phyloP scores from a whole-genome alignment of 64 coral and sea anemone species.

The Trachythela sp. region DNA sequence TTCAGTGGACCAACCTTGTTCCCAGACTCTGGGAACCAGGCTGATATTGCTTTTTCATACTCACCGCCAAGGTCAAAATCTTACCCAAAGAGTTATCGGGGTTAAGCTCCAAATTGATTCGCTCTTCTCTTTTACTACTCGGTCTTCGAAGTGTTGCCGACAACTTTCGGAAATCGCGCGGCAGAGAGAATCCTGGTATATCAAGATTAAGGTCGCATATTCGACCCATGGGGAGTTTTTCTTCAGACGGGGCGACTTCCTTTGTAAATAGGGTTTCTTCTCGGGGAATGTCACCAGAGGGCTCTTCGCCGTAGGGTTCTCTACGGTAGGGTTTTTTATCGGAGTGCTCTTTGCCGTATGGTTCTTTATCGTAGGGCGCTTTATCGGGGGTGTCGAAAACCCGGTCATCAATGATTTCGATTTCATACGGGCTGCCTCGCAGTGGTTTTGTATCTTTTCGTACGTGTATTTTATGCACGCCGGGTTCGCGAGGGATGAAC shows the following conservation, averaged over 20 bases:
- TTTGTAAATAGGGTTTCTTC: not conserved
- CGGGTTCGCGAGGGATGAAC: slow-evolving; percentile 77
- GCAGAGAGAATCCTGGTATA: slow-evolving; percentile 72
- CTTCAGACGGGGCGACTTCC: slow-evolving; percentile 28
- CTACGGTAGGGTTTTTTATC: not conserved
- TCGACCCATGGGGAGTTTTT: slow-evolving; percentile 73
- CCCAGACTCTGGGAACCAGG: too few relatives aligned
- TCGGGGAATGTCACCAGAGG: not conserved
- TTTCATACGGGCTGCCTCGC: not conserved
- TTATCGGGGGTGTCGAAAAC: not conserved
- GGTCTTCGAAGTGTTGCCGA: slow-evolving; percentile 72
- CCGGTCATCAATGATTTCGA: not conserved
- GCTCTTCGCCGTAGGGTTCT: not conserved
- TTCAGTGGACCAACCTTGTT: too few relatives aligned
- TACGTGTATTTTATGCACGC: slow-evolving; percentile 79
- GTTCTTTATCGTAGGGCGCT: not conserved
- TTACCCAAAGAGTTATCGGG: slow-evolving; percentile 72
- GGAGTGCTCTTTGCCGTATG: too few relatives aligned
- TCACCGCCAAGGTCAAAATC: not conserved
- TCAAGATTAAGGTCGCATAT: slow-evolving; percentile 87
- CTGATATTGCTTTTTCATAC: not conserved
- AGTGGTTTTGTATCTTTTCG: slow-evolving; percentile 66
- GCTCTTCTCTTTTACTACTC: slow-evolving; percentile 73
- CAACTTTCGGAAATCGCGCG: slow-evolving; percentile 71
- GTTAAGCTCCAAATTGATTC: slow-evolving; percentile 72